A percentile compares a stretch with the other conserved stretches of the same genome.
Evolutionary conservation across 2,888 invertebrate species (phyloP).

Genomic region (Hyppa rectilinea): DNA sequence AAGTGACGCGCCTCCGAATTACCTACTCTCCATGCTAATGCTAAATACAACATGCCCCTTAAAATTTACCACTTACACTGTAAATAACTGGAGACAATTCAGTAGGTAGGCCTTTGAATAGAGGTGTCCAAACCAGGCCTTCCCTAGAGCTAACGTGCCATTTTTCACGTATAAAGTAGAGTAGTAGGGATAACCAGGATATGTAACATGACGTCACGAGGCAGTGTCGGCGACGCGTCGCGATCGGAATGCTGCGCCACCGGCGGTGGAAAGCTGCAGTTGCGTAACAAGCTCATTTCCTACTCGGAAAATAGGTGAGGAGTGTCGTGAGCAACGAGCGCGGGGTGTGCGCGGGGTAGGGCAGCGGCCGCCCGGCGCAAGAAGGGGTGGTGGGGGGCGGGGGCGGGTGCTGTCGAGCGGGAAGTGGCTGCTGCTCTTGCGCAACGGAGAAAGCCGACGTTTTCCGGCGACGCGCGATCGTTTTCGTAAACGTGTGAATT

Average conservation of each 20-base stretch:
- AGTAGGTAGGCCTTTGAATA: not conserved
- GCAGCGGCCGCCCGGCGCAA: slow-evolving; percentile 43
- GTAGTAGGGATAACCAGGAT: slow-evolving; percentile 44
- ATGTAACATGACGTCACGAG: slow-evolving; percentile 66
- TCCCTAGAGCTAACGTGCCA: not conserved
- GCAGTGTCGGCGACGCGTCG: slow-evolving; percentile 53
- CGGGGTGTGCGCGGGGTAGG: slow-evolving; percentile 56
- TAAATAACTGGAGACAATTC: not conserved
- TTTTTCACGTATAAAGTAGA: not conserved
- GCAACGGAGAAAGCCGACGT: slow-evolving; percentile 87
- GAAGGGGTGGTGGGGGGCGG: slow-evolving; percentile 45
- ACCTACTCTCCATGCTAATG: slow-evolving; percentile 62
- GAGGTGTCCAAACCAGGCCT: not conserved
- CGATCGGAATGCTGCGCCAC: slow-evolving; percentile 73
- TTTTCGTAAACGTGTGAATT: slow-evolving; percentile 90
- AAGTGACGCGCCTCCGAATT: slow-evolving; percentile 70
- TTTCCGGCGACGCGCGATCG: slow-evolving; percentile 88
- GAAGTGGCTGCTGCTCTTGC: slow-evolving; percentile 85
- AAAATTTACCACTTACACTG: not conserved
- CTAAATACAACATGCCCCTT: slow-evolving; percentile 30
- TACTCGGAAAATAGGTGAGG: slow-evolving; percentile 87
- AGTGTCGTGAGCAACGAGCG: slow-evolving; percentile 72
- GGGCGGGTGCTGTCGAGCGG: slow-evolving; percentile 73
- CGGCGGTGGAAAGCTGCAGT: slow-evolving; percentile 80
- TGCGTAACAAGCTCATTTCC: slow-evolving; percentile 84